A percentile compares a stretch with the other conserved stretches of the same genome.
These are phyloP conservation scores for Craterocephalus amniculus DNA, from an alignment of 2,797 vertebrate species.

Conservation along the genomic window DNA sequence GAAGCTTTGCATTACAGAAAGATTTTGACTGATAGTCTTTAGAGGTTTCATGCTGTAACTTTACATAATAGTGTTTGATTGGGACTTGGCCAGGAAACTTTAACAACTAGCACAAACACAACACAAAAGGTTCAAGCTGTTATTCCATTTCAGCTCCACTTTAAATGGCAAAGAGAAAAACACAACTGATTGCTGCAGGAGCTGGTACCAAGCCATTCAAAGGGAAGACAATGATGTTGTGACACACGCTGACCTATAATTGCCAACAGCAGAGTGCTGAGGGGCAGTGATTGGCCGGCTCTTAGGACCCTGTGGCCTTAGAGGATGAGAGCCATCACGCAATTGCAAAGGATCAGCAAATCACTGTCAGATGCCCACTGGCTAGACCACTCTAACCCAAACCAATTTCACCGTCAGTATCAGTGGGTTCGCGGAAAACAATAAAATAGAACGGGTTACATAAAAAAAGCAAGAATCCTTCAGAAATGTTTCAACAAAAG, in stretches of 20 bases:
- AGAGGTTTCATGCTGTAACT: not conserved
- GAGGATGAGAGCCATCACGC: conserved; percentile 75
- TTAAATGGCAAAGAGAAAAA: conserved; percentile 50
- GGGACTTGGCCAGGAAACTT: conserved; percentile 8
- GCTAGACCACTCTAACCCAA: conserved; percentile 46
- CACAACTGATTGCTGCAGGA: conserved; percentile 52
- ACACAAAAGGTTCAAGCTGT: conserved; percentile 33
- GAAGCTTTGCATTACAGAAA: not conserved
- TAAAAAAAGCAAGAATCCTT: conserved; percentile 36
- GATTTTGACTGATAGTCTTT: not conserved
- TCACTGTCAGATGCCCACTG: conserved; percentile 80
- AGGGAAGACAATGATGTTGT: conserved; percentile 68
- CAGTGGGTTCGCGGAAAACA: conserved; percentile 53
- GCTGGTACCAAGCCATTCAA: conserved; percentile 50
- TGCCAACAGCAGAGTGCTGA: conserved; percentile 66
- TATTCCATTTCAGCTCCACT: conserved; percentile 31
- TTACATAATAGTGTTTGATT: not conserved
- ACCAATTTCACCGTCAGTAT: conserved; percentile 62
- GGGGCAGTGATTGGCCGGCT: conserved; percentile 66
- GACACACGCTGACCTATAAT: conserved; percentile 81
- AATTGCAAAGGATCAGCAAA: conserved; percentile 78
- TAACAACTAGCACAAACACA: conserved; percentile 29
- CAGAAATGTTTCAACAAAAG: conserved; percentile 35
- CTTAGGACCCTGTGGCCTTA: conserved; percentile 55
- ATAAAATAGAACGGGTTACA: conserved; percentile 46